phyloP scores from a whole-genome alignment of 2,888 invertebrate genomes.

The Anthophora plumipes region DNA sequence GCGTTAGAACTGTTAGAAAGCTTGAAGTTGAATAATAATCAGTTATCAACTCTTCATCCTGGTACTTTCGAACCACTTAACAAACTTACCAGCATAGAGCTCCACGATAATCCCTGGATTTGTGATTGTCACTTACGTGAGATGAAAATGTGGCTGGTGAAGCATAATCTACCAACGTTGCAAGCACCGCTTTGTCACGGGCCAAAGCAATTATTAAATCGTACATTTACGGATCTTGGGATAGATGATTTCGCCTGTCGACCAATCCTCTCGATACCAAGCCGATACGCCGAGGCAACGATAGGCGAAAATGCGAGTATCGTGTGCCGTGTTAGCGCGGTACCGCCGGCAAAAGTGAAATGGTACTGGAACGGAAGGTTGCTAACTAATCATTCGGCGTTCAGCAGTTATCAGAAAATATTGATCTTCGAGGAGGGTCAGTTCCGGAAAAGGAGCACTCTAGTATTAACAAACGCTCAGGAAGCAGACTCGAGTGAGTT shows the following conservation, averaged over 20 bases:
- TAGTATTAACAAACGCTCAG: slow-evolving; percentile 93
- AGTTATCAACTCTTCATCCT: slow-evolving; percentile 89
- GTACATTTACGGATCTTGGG: slow-evolving; percentile 90
- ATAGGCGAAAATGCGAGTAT: slow-evolving; percentile 95
- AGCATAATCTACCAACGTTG: slow-evolving; percentile 91
- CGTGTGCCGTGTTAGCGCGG: slow-evolving; percentile 91
- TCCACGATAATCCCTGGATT: slow-evolving; percentile 95
- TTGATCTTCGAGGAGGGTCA: slow-evolving; percentile 91
- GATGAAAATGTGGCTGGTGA: slow-evolving; percentile 92
- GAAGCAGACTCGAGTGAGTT: slow-evolving; percentile 93
- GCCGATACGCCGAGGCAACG: slow-evolving; percentile 91
- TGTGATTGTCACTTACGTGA: slow-evolving; percentile 94
- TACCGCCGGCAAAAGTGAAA: slow-evolving; percentile 92
- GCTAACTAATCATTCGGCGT: slow-evolving; percentile 91
- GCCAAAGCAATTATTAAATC: slow-evolving; percentile 89
- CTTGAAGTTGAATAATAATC: slow-evolving; percentile 93
- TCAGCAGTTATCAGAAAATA: slow-evolving; percentile 91
- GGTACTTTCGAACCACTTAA: slow-evolving; percentile 90
- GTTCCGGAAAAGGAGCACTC: slow-evolving; percentile 90
- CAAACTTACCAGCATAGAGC: slow-evolving; percentile 91
- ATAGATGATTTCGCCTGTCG: slow-evolving; percentile 95
- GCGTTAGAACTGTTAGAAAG: slow-evolving; percentile 91
- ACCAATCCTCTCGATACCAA: slow-evolving; percentile 91
- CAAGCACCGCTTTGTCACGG: slow-evolving; percentile 91
- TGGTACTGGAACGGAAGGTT: slow-evolving; percentile 95